These are phyloP conservation scores for Myrmecophaga tridactyla DNA, from an alignment of 2,113 vertebrate genomes.

Conservation along the genomic window DNA sequence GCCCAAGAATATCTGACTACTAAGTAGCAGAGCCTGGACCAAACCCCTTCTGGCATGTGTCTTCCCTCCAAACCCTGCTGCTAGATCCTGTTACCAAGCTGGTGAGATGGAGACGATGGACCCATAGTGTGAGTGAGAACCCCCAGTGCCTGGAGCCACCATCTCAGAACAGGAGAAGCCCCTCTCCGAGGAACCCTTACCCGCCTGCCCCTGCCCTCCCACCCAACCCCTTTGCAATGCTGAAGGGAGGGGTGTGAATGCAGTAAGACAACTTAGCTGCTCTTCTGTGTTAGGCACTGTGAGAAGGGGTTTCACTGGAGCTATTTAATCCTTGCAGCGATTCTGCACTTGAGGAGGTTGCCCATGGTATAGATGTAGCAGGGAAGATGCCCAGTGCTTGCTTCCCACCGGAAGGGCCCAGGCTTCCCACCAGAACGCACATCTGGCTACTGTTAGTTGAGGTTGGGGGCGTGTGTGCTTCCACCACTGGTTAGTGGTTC, in stretches of 20 bases:
- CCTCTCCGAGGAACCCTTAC: too few species aligned
- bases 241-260: background rate
- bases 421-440: rapidly evolving
- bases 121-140: background rate
- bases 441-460: background rate
- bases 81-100: background rate
- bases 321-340: background rate
- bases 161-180: background rate
- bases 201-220: background rate
- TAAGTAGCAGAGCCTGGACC: background rate
- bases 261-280: too few species aligned
- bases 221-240: rapidly evolving
- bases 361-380: background rate
- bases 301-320: background rate
- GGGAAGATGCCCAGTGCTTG: background rate
- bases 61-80: background rate
- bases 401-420: background rate
- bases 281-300: too few species aligned
- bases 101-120: background rate
- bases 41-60: background rate
- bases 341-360: background rate
- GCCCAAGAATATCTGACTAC: background rate
- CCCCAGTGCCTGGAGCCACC: background rate
- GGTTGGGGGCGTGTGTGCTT: background rate
- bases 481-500: background rate